Conservation (phyloP, 2,797 vertebrate species). For the Chanos chanos region DNA sequence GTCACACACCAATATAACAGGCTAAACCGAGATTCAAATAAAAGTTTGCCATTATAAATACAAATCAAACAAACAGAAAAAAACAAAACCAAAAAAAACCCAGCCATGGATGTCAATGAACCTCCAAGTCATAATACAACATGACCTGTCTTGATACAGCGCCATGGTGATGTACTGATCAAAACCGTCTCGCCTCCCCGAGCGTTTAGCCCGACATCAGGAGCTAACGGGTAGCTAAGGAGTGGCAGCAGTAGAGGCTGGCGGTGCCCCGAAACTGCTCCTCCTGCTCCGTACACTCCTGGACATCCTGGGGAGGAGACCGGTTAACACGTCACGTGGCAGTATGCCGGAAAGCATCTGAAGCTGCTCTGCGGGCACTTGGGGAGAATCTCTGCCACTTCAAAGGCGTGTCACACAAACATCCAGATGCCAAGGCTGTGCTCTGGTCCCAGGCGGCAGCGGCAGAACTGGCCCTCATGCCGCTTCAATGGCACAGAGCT, state of each 20-base stretch:
- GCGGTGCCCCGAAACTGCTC: slow-evolving; percentile 13
- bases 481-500: slow-evolving; percentile 55
- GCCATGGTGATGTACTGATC: not conserved
- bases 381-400: slow-evolving; percentile 67
- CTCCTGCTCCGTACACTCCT: slow-evolving; percentile 40
- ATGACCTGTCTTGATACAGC: not conserved
- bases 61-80: not conserved
- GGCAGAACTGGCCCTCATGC: slow-evolving; percentile 37
- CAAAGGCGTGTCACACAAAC: slow-evolving; percentile 66
- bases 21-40: no score
- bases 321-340: slow-evolving; percentile 52
- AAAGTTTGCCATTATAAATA: not conserved
- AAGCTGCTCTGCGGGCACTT: slow-evolving; percentile 61
- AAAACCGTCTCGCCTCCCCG: not conserved
- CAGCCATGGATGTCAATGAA: not conserved
- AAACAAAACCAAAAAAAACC: not conserved
- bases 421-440: slow-evolving; percentile 56
- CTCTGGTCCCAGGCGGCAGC: slow-evolving; percentile 30
- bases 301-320: slow-evolving; percentile 62
- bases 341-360: slow-evolving; percentile 61
- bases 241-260: not conserved
- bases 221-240: not conserved
- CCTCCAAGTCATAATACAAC: no score
- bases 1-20: no score
- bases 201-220: not conserved